Conservation (phyloP, 2,113 vertebrate genomes). For the Leiothrix lutea region DNA sequence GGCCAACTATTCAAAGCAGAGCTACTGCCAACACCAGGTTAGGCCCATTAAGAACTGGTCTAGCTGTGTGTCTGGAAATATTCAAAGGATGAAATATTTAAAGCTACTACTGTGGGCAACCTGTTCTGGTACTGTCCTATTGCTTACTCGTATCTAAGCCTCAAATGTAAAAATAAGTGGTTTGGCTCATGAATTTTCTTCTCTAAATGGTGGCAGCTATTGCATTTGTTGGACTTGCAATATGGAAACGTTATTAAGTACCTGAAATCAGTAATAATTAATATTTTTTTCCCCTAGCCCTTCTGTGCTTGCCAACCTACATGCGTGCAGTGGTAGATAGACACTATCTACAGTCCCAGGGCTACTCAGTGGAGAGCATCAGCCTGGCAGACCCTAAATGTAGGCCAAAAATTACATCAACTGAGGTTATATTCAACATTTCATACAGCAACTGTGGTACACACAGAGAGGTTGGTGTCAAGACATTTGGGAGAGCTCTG, state of each 20-base stretch:
- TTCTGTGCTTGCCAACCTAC: conserved; percentile 49
- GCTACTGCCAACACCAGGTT: neutral
- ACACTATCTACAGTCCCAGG: conserved; percentile 44
- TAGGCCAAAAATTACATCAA: conserved; percentile 7
- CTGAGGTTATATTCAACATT: conserved; percentile 59
- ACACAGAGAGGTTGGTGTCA: conserved; percentile 38
- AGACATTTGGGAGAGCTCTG: neutral
- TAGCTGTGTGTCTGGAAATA: neutral
- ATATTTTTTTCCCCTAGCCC: neutral
- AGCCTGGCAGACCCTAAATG: conserved; percentile 28
- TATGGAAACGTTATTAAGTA: neutral
- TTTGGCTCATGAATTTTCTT: neutral
- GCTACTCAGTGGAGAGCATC: conserved; percentile 21
- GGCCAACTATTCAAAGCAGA: neutral
- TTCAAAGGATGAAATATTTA: neutral
- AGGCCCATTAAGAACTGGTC: neutral
- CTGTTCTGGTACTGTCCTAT: neutral
- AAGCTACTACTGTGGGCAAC: neutral
- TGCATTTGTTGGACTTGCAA: neutral
- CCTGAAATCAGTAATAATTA: neutral
- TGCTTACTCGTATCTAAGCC: neutral
- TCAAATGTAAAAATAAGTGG: neutral
- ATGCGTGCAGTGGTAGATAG: conserved; percentile 63
- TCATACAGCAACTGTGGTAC: conserved; percentile 64
- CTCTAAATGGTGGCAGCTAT: neutral